Conservation (phyloP, 2,888 invertebrate species). For the Dicyrtoma fusca region DNA sequence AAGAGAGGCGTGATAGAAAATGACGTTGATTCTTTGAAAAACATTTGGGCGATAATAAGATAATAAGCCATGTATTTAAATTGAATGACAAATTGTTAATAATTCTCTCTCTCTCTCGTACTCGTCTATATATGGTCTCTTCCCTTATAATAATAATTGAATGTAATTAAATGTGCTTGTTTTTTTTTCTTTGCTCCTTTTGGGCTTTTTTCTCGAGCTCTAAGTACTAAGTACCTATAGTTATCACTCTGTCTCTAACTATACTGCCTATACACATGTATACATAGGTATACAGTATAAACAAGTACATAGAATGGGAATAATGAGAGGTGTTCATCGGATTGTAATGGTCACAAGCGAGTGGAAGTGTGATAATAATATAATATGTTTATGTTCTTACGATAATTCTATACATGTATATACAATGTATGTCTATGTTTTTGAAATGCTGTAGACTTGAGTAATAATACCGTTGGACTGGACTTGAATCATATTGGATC, state of each 20-base stretch:
- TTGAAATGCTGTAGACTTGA: slow-evolving; percentile 22
- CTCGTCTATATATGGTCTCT: not conserved
- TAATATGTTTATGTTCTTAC: too few relatives aligned
- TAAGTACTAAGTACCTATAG: not conserved
- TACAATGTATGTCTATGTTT: not conserved
- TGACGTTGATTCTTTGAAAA: not conserved
- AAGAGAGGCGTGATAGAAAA: slow-evolving; percentile 3
- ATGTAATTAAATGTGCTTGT: slow-evolving; percentile 32
- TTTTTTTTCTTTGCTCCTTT: not conserved
- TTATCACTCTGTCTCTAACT: not conserved
- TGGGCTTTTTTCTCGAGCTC: not conserved
- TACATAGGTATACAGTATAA: too few relatives aligned
- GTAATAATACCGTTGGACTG: slow-evolving; percentile 34
- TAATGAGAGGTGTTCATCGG: too few relatives aligned
- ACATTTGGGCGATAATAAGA: slow-evolving; percentile 29
- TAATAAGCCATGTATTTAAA: slow-evolving; percentile 36
- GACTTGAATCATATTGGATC: slow-evolving; percentile 33
- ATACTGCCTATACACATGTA: too few relatives aligned
- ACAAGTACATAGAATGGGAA: too few relatives aligned
- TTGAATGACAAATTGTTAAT: slow-evolving; percentile 34
- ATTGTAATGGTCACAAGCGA: too few relatives aligned
- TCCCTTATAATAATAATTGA: slow-evolving; percentile 21
- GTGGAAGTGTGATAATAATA: too few relatives aligned
- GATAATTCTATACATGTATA: too few relatives aligned
- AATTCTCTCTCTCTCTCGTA: slow-evolving; percentile 18